Conservation (phyloP, 92 coral and sea anemone species). For the Zoanthus sansibaricus region DNA sequence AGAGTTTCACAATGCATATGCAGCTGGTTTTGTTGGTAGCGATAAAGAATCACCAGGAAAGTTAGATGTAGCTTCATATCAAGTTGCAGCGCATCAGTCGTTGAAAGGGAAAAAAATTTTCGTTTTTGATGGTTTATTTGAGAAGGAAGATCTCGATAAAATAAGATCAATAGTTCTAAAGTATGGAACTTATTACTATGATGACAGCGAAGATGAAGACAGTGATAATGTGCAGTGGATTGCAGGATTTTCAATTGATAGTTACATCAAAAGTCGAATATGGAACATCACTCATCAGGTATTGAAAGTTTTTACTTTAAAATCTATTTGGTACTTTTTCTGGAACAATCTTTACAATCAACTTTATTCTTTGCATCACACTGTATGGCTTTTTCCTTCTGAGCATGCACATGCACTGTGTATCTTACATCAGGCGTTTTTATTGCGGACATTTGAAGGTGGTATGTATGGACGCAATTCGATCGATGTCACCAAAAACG, state of each 20-base stretch:
- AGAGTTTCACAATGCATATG: slow-evolving; percentile 57
- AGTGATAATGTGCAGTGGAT: slow-evolving; percentile 99
- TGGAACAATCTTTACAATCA: too few species aligned
- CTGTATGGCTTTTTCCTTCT: too few species aligned
- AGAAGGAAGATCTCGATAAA: slow-evolving; percentile 85
- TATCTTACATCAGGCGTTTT: too few species aligned
- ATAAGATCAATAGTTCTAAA: slow-evolving; percentile 79
- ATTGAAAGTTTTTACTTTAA: too few species aligned
- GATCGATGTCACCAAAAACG: too few species aligned
- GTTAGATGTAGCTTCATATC: slow-evolving; percentile 56
- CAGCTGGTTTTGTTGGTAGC: slow-evolving; percentile 79
- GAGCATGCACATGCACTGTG: too few species aligned
- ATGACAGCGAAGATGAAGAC: slow-evolving; percentile 85
- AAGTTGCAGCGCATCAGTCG: slow-evolving; percentile 70
- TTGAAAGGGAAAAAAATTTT: slow-evolving; percentile 76
- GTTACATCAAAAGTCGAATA: slow-evolving; percentile 79
- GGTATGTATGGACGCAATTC: too few species aligned
- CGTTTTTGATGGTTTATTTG: slow-evolving; percentile 94
- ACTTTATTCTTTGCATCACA: too few species aligned
- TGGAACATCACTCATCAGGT: slow-evolving; percentile 95
- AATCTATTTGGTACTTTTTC: too few species aligned
- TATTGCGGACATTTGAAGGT: too few species aligned
- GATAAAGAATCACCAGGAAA: slow-evolving; percentile 58
- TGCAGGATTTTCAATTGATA: slow-evolving; percentile 89
- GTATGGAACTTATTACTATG: slow-evolving; percentile 92